phyloP scores from a whole-genome alignment of 2,888 invertebrate genomes.

The Reticulitermes lucifugus region DNA sequence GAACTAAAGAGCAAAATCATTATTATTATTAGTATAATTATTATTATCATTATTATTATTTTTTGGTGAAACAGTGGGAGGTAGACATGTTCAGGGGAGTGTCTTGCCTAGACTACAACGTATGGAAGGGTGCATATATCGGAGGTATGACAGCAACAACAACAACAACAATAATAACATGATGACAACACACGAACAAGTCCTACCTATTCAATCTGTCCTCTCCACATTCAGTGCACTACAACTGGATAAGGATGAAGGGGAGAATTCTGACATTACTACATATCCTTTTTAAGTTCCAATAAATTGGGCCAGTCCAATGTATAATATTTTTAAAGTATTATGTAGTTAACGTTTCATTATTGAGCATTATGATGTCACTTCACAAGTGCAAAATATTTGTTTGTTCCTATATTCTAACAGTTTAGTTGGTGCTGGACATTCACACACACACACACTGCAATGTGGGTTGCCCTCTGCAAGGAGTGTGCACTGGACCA shows the following conservation, averaged over 20 bases:
- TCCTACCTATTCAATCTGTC: slow-evolving; percentile 16
- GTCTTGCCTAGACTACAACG: background rate
- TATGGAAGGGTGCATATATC: slow-evolving; percentile 28
- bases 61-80: slow-evolving; percentile 40
- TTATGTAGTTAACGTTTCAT: slow-evolving; percentile 4
- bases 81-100: slow-evolving; percentile 37
- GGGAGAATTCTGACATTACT: slow-evolving; percentile 14
- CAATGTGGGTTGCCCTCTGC: background rate
- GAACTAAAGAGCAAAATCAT: slow-evolving; percentile 17
- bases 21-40: background rate
- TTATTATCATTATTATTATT: background rate
- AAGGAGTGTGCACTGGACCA: background rate
- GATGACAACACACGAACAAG: slow-evolving; percentile 26
- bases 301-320: slow-evolving; percentile 28
- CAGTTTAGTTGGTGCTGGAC: background rate
- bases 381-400: slow-evolving; percentile 40
- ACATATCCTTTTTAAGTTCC: slow-evolving; percentile 22
- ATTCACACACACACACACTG: background rate
- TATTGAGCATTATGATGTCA: slow-evolving; percentile 35
- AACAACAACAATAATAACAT: slow-evolving; percentile 30
- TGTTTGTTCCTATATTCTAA: slow-evolving; percentile 20
- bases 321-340: slow-evolving; percentile 21
- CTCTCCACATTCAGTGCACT: slow-evolving; percentile 1
- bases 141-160: slow-evolving; percentile 5
- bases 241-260: slow-evolving; percentile 6